Conservation (phyloP, 2,113 vertebrate species). For the Forbesichthys agassizii region DNA sequence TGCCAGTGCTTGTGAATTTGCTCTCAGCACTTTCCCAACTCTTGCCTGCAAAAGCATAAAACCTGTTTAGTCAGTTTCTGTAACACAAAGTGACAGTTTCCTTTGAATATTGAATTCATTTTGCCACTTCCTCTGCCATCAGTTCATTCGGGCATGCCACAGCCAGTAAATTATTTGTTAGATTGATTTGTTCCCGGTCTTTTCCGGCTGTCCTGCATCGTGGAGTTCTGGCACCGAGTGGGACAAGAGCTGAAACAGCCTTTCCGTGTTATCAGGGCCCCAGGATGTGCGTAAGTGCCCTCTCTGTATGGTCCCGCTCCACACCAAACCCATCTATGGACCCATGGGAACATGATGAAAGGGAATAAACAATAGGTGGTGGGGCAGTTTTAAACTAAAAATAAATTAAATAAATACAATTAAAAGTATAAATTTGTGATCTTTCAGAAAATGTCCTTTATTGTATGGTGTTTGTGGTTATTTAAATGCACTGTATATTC, state of each 20-base stretch:
- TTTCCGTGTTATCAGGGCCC: constrained; percentile 61
- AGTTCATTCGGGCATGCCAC: constrained; percentile 83
- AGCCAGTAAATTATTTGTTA: constrained; percentile 87
- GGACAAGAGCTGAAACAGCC: constrained; percentile 73
- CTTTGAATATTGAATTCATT: constrained; percentile 90
- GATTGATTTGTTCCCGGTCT: constrained; percentile 78
- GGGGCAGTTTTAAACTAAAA: constrained; percentile 11
- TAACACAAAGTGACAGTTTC: constrained; percentile 89
- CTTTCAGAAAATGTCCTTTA: no score
- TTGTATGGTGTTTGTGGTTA: no score
- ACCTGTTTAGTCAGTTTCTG: constrained; percentile 80
- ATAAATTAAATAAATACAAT: constrained; percentile 28
- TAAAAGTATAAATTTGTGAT: not conserved
- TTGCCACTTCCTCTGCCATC: constrained; percentile 88
- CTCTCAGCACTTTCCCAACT: constrained; percentile 79
- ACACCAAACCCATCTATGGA: constrained; percentile 16
- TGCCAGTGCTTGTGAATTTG: constrained; percentile 74
- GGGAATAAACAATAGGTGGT: not conserved
- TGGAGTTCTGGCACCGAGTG: constrained; percentile 42
- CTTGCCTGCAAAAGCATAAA: constrained; percentile 74
- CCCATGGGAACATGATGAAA: constrained; percentile 45
- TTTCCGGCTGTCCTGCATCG: constrained; percentile 48
- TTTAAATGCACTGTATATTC: no score
- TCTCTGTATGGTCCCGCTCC: constrained; percentile 11
- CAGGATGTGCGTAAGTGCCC: constrained; percentile 69